These are phyloP conservation scores for Argyra leucocephala DNA, from an alignment of 2,888 invertebrate species.

Conservation along the genomic window DNA sequence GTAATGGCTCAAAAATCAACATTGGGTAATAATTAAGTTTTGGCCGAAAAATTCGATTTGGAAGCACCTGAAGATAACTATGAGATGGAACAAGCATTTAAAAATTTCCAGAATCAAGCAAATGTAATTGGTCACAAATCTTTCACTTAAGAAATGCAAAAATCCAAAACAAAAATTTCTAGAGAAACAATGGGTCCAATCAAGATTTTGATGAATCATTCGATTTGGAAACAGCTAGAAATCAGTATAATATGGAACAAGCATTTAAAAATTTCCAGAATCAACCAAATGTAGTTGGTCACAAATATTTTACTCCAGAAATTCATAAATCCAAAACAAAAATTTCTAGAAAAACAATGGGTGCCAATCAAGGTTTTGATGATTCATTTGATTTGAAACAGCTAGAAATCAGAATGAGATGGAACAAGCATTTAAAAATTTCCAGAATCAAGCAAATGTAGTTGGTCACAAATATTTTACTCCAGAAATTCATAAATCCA, in stretches of 20 bases:
- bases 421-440: constrained; percentile 14
- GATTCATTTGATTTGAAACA: too few relatives aligned
- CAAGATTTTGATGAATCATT: not conserved
- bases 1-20: not conserved
- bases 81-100: constrained; percentile 16
- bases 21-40: constrained; percentile 12
- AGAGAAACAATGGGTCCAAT: constrained; percentile 16
- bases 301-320: too few relatives aligned
- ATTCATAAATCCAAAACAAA: not conserved
- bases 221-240: constrained; percentile 11
- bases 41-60: not conserved
- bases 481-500: constrained; percentile 15
- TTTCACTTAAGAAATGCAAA: constrained; percentile 18
- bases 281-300: too few relatives aligned
- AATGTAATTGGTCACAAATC: constrained; percentile 10
- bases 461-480: not conserved
- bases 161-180: not conserved
- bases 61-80: constrained; percentile 14
- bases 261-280: constrained; percentile 19
- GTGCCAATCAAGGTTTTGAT: too few relatives aligned
- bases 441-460: constrained; percentile 15
- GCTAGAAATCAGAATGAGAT: too few relatives aligned
- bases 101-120: constrained; percentile 18
- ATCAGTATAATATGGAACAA: constrained; percentile 13
- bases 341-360: too few relatives aligned